Percentiles rank a stretch among this genome's conserved stretches.
These are phyloP conservation scores for Reticulitermes lucifugus DNA, from an alignment of 2,888 invertebrate species.

Conservation along the genomic window DNA sequence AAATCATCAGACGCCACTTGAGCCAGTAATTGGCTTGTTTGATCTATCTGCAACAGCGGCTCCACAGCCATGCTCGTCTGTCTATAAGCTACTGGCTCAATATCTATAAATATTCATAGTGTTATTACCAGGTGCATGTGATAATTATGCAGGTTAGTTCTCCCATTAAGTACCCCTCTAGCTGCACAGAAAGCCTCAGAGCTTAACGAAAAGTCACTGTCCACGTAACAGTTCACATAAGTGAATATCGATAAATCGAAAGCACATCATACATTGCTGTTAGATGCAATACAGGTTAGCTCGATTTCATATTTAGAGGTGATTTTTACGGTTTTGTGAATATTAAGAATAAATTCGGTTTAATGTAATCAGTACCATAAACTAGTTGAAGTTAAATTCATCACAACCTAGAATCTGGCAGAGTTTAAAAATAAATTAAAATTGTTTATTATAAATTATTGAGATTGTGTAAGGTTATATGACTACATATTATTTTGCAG, in stretches of 20 bases:
- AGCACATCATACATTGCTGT: no score
- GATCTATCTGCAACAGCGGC: background rate
- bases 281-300: no score
- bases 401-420: background rate
- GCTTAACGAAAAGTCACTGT: background rate
- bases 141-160: background rate
- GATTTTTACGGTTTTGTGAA: background rate
- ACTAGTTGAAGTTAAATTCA: background rate
- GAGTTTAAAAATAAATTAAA: background rate
- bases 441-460: background rate
- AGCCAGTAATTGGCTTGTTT: conserved; percentile 3
- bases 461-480: no score
- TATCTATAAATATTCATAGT: conserved; percentile 12
- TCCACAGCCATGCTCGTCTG: background rate
- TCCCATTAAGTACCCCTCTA: background rate
- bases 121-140: background rate
- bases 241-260: background rate
- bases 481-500: no score
- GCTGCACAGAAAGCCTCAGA: background rate
- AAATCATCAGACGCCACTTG: background rate
- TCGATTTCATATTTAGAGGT: no score
- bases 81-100: background rate
- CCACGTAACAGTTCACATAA: no score
- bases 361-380: background rate
- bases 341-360: background rate